Evolutionary conservation across 1,140 invertebrate genomes (phyloP).

Genomic region (Halyomorpha halys): DNA sequence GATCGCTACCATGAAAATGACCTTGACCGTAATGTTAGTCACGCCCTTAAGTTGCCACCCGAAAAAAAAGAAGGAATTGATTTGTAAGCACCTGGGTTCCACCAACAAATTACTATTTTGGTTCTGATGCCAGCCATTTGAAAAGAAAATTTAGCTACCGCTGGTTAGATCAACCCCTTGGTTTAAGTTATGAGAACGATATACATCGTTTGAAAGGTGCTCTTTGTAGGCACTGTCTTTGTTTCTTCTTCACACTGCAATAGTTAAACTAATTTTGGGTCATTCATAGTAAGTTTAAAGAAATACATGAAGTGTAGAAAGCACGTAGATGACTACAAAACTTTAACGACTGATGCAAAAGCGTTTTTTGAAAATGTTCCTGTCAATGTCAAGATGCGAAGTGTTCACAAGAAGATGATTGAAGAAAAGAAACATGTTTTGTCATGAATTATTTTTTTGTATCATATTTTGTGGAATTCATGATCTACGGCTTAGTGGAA

Average conservation of each 20-base stretch:
- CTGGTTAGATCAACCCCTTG: constrained; percentile 31
- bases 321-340: constrained; percentile 28
- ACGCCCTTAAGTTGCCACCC: constrained; percentile 24
- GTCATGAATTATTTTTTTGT: constrained; percentile 31
- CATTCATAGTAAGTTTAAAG: constrained; percentile 31
- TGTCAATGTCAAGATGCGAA: too few species aligned
- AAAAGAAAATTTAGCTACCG: constrained; percentile 29
- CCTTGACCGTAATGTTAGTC: constrained; percentile 27
- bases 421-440: constrained; percentile 27
- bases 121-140: constrained; percentile 25
- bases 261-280: constrained; percentile 25
- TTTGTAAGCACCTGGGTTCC: constrained; percentile 20
- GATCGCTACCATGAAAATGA: constrained; percentile 28
- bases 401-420: constrained; percentile 21
- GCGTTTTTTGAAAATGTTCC: constrained; percentile 31
- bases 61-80: constrained; percentile 19
- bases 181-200: constrained; percentile 33
- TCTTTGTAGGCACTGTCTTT: constrained; percentile 30
- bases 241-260: constrained; percentile 27
- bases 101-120: constrained; percentile 13
- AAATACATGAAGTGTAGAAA: constrained; percentile 30
- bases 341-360: constrained; percentile 26
- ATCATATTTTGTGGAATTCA: constrained; percentile 32
- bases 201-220: constrained; percentile 32
- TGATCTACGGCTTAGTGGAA: constrained; percentile 31